phyloP scores from a whole-genome alignment of 2,113 vertebrate species.

The Oncorhynchus clarkii region DNA sequence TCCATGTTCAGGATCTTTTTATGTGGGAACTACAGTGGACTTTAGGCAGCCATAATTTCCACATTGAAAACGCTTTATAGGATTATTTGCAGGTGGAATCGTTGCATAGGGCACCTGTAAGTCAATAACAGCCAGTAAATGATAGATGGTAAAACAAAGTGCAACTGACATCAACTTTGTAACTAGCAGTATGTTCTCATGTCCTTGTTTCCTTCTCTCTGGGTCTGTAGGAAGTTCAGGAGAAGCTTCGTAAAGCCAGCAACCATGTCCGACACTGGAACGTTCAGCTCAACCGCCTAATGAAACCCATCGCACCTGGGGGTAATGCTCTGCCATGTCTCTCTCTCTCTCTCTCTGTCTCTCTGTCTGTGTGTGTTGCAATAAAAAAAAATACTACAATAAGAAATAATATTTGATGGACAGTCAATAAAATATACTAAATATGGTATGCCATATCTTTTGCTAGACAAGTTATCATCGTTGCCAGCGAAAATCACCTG shows the following conservation, averaged over 20 bases:
- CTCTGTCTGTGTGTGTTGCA: neutral
- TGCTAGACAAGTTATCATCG: slow-evolving; percentile 60
- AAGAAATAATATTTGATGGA: too few relatives aligned
- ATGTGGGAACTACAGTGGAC: too few relatives aligned
- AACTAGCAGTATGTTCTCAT: neutral
- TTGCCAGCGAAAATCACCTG: slow-evolving; percentile 39
- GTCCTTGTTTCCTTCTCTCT: neutral
- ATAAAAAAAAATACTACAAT: too few relatives aligned
- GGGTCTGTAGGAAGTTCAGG: slow-evolving; percentile 62
- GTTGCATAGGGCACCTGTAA: too few relatives aligned
- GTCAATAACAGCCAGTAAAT: too few relatives aligned
- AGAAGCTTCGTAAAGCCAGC: slow-evolving; percentile 66
- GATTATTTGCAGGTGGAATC: too few relatives aligned
- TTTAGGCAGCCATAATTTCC: too few relatives aligned
- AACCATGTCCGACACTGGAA: slow-evolving; percentile 76
- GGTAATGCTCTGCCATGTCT: slow-evolving; percentile 46
- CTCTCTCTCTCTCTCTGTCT: neutral
- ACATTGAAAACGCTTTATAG: too few relatives aligned
- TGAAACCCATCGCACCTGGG: slow-evolving; percentile 73
- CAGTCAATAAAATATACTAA: too few relatives aligned
- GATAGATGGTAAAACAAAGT: too few relatives aligned
- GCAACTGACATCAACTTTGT: neutral
- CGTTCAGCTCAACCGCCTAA: slow-evolving; percentile 74
- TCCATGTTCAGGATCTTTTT: neutral
- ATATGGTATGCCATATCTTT: neutral